Evolutionary conservation across 1,140 invertebrate genomes (phyloP).

Genomic region (Drosophila tani): DNA sequence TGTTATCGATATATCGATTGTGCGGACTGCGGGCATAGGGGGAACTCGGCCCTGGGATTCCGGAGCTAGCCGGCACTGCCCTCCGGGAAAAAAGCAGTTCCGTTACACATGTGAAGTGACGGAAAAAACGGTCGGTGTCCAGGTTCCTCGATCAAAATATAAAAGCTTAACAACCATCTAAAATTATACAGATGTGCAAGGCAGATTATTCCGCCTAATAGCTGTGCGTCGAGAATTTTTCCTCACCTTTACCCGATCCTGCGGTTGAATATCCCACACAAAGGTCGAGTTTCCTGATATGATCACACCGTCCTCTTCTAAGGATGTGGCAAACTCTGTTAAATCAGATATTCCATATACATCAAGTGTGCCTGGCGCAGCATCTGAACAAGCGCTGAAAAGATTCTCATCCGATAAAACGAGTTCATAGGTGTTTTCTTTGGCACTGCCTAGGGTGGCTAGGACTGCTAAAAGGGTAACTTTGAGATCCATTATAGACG

Average conservation of each 20-base stretch:
- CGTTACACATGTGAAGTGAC: neutral
- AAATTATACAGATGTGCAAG: too few relatives aligned
- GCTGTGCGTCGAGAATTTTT: neutral
- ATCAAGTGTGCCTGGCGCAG: conserved; percentile 8
- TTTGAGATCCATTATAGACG: neutral
- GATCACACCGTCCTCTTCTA: neutral
- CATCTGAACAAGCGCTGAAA: conserved; percentile 3
- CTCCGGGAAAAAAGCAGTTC: too few relatives aligned
- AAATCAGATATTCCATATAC: neutral
- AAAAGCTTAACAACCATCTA: neutral
- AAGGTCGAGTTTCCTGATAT: neutral
- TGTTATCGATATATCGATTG: too few relatives aligned
- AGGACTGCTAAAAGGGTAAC: neutral
- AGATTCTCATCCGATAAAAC: neutral
- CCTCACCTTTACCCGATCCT: conserved; percentile 13
- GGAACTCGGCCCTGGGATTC: too few relatives aligned
- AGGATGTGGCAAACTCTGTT: neutral
- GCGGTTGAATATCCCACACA: conserved; percentile 13
- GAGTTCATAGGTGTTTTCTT: neutral
- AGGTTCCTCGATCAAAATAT: conserved; percentile 9
- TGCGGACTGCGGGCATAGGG: too few relatives aligned
- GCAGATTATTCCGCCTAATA: too few relatives aligned
- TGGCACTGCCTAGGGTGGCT: neutral
- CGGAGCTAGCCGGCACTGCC: too few relatives aligned
- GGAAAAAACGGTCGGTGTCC: conserved; percentile 12